Conservation (phyloP, 2,113 vertebrate genomes). For the Gorsachius goisagi region DNA sequence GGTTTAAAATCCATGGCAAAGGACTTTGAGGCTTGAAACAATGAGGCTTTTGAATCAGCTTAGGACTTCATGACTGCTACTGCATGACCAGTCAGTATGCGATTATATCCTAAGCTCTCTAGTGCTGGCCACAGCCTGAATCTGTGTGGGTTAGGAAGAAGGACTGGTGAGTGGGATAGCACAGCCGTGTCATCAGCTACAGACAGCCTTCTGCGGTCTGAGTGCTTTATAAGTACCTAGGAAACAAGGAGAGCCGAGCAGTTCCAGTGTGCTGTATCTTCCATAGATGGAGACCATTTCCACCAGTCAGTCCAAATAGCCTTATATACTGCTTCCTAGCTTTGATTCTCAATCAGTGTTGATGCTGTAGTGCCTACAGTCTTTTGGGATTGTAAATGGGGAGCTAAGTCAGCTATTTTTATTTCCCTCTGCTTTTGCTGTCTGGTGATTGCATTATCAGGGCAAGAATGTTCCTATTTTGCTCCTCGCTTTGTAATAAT, state of each 20-base stretch:
- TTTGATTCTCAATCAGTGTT: background rate
- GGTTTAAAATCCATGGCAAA: background rate
- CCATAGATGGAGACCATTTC: background rate
- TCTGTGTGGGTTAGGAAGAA: background rate
- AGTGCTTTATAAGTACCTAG: background rate
- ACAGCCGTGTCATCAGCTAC: background rate
- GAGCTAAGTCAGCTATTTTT: background rate
- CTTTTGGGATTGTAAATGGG: background rate
- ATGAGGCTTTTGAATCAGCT: background rate
- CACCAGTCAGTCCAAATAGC: background rate
- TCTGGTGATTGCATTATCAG: background rate
- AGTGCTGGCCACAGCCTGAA: background rate
- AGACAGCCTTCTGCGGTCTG: background rate
- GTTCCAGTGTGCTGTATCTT: background rate
- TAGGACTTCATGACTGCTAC: background rate
- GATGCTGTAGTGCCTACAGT: background rate
- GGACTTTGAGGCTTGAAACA: background rate
- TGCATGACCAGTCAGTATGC: background rate
- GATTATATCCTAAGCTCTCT: background rate
- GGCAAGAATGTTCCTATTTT: background rate
- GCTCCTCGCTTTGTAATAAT: background rate
- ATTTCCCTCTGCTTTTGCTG: background rate
- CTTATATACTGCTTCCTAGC: background rate
- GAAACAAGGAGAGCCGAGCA: background rate
- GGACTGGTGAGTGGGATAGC: background rate